Evolutionary conservation across 2,888 invertebrate species (phyloP), one percentile per base, ranked within the genome.

Genomic region (Eudemis profundana): DNA sequence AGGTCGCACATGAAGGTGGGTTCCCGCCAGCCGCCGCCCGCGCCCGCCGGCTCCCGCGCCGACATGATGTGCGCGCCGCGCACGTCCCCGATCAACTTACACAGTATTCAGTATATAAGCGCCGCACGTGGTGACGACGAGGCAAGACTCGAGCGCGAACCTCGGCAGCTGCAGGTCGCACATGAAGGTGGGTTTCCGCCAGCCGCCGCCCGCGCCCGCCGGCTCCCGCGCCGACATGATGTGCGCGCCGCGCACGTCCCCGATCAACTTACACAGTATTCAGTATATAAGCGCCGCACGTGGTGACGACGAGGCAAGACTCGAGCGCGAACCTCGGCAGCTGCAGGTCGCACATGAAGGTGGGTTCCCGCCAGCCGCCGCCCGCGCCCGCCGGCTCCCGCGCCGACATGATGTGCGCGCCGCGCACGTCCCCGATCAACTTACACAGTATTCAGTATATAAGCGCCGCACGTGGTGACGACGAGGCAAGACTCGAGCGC

Each of bases 251-350:
- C n/a, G n/a, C n/a, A n/a, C n/a, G 0, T 86, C 89, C 8, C 84
- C 78, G 0, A n/a, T n/a, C n/a, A n/a, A 84, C 90, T 88, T 77
- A 93, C 93, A 90, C 86, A 62, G 92, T 92, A 63, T 86, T 90
- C 51, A 94, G 78, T 56, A 93, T 86, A 74, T 93, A 94, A 29
- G 93, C 93, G 14, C 93, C 93, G 56, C 86, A 82, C 29, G 87
- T 89, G 2, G 94, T 94, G 15, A 94, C 84, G 7, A 94, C 78
- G 0, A 94, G 81, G 71, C 94, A 94, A 0, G 90, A 84, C 66
- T 93, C 91, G 4, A 93, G 69, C 8, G 76, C 77, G 29, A 29
- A 29, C 29, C 29, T 3, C 29, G 29, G 29, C 29, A 29, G 29
- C 7, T 29, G 7, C 3, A 29, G 29, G 29, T 29, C 29, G 7